Base-by-base conservation (phyloP, 1,140 invertebrate species). In the Diprion similis region DNA sequence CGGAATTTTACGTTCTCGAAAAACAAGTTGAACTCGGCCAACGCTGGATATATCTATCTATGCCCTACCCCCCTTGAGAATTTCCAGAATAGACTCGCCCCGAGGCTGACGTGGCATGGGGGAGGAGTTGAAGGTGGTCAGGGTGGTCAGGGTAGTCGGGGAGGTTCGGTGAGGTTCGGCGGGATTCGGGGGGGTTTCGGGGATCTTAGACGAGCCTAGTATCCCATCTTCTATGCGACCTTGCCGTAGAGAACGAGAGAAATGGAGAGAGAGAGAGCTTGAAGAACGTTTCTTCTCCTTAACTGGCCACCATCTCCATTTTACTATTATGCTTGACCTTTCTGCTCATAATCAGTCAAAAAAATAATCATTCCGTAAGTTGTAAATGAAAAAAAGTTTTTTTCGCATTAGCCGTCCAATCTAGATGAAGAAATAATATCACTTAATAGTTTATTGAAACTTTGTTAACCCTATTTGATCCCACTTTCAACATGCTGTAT, bases 1-100 rank as follows among this genome's bases (percentile, higher is more conserved):
- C 72, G 73, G 83, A 85, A 86, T 83, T 82, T 72, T 73, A 17
- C 37, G 15, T 68, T 45, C 17, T 18, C 19, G 17, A 68, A 68
- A 68, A 45, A 68, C 66, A 45, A 68, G 66, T 68, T 45, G 66
- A 68, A 18, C 37, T 18, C 18, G 37, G 66, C 37, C 66, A 59
- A 17, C 51, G 51, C 51, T 17, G 51, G n/a, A n/a, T n/a, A n/a
- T n/a, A n/a, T 13, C 2, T 6, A 37, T 6, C 24, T 37, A 37
- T 37, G 6, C 24, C 24, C 24, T 37, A 59, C 51, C 9, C 51
- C 51, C 51, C 51, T 59, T 17, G 51, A 59, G 51, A 6, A 59
- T 59, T 59, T 59, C 11, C n/a, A 59, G 51, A 59, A 59, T 59
- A 4, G 51, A 59, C 51, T 59, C 9, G 51, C 51, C 51, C 51